A percentile compares a stretch with the other conserved stretches of the same genome.
Conservation (phyloP, 1,140 invertebrate species). For the Geopemphigus sp. region DNA sequence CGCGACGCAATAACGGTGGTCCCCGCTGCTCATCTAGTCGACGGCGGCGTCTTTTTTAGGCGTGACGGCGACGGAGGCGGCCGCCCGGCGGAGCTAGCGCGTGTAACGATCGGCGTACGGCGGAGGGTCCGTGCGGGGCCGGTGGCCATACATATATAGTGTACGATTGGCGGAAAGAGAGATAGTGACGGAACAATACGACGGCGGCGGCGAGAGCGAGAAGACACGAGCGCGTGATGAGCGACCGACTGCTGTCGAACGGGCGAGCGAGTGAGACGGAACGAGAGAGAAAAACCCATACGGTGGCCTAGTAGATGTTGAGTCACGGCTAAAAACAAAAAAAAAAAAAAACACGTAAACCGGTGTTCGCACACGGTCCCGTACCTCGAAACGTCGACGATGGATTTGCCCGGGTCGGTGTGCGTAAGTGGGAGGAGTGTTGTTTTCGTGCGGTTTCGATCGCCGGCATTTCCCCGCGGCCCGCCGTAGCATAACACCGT, state of each 20-base stretch:
- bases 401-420: constrained; percentile 22
- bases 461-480: not conserved
- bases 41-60: constrained; percentile 22
- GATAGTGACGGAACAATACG: not conserved
- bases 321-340: constrained; percentile 22
- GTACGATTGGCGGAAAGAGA: not conserved
- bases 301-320: constrained; percentile 46
- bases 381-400: constrained; percentile 15
- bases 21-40: constrained; percentile 2
- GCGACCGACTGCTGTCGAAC: not conserved
- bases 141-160: not conserved
- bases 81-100: not conserved
- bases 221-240: not conserved
- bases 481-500: not conserved
- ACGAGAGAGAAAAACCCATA: constrained; percentile 21
- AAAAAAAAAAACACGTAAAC: not conserved
- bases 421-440: constrained; percentile 15
- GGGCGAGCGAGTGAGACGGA: not conserved
- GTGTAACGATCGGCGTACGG: constrained; percentile 10
- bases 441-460: constrained; percentile 44
- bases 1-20: not conserved
- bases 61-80: not conserved
- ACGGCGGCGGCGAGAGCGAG: not conserved
- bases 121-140: not conserved
- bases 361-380: constrained; percentile 28